A percentile compares a stretch with the other conserved stretches of the same genome.
Conservation (phyloP, 2,113 vertebrate genomes). For the Callionymus lyra region DNA sequence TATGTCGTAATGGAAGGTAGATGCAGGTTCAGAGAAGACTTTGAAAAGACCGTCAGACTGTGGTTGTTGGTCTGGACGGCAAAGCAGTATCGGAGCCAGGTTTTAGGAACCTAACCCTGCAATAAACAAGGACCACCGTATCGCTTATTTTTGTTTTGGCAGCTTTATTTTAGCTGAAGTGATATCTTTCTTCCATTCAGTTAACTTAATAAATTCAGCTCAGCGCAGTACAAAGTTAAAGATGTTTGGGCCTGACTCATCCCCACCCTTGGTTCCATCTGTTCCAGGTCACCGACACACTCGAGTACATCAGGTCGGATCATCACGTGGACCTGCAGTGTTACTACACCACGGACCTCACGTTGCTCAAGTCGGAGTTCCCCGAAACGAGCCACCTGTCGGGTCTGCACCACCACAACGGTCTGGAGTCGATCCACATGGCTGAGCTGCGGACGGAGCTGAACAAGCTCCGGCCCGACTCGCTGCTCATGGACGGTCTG, state of each 20-base stretch:
- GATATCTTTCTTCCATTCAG: background rate
- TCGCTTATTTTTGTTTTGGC: too few species aligned
- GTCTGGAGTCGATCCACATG: slow-evolving; percentile 74
- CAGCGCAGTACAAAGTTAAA: background rate
- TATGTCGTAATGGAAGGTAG: too few species aligned
- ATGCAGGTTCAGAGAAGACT: too few species aligned
- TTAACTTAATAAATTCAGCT: background rate
- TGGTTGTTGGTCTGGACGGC: background rate
- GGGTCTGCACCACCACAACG: slow-evolving; percentile 52
- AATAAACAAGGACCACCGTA: too few species aligned
- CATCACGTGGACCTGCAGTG: slow-evolving; percentile 69
- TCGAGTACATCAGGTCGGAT: slow-evolving; percentile 72
- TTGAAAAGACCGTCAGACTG: background rate
- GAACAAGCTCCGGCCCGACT: slow-evolving; percentile 68
- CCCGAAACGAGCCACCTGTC: slow-evolving; percentile 41
- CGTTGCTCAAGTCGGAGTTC: slow-evolving; percentile 54
- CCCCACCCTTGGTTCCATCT: background rate
- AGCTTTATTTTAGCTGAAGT: too few species aligned
- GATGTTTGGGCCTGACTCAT: background rate
- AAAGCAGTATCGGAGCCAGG: too few species aligned
- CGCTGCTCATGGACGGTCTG: slow-evolving; percentile 50
- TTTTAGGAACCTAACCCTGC: too few species aligned
- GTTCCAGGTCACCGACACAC: slow-evolving; percentile 61
- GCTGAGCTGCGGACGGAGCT: slow-evolving; percentile 70
- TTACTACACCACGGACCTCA: slow-evolving; percentile 63